Conservation (phyloP, 1,140 invertebrate genomes). For the Macrostomum lignano region DNA sequence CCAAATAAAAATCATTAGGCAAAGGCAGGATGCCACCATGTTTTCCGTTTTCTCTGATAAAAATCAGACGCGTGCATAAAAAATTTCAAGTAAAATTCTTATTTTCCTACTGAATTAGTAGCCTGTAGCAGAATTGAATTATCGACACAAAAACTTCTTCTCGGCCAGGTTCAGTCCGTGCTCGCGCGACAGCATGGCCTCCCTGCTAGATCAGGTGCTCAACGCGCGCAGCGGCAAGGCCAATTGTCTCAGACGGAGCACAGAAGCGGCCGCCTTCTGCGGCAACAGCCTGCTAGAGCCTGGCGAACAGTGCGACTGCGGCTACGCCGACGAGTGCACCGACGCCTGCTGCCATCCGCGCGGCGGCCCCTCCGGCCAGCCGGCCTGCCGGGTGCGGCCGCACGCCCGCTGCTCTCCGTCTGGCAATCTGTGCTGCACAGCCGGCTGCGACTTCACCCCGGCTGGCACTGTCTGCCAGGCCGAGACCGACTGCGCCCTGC, state of each 20-base stretch:
- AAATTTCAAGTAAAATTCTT: no score
- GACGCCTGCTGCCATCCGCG: constrained; percentile 59
- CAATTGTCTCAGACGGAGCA: constrained; percentile 30
- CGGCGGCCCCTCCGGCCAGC: no score
- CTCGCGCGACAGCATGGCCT: constrained; percentile 67
- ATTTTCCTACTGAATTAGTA: no score
- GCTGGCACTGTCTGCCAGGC: constrained; percentile 83
- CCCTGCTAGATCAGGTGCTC: constrained; percentile 36
- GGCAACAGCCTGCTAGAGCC: constrained; percentile 93
- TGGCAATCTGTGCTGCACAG: constrained; percentile 47
- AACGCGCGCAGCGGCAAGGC: constrained; percentile 34
- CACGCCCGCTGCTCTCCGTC: constrained; percentile 45
- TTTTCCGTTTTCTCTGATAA: no score
- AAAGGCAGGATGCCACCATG: no score
- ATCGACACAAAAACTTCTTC: no score
- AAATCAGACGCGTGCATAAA: no score
- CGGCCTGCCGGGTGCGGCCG: neutral
- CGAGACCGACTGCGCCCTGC: constrained; percentile 52
- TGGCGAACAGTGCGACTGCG: constrained; percentile 92
- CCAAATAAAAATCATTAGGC: no score
- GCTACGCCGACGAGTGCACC: constrained; percentile 47
- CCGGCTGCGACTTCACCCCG: constrained; percentile 44
- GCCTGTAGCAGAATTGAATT: no score
- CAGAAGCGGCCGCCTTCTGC: constrained; percentile 72
- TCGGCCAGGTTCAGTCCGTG: constrained; percentile 24